phyloP scores from a whole-genome alignment of 1,140 invertebrate genomes.

The Liolophura sinensis region DNA sequence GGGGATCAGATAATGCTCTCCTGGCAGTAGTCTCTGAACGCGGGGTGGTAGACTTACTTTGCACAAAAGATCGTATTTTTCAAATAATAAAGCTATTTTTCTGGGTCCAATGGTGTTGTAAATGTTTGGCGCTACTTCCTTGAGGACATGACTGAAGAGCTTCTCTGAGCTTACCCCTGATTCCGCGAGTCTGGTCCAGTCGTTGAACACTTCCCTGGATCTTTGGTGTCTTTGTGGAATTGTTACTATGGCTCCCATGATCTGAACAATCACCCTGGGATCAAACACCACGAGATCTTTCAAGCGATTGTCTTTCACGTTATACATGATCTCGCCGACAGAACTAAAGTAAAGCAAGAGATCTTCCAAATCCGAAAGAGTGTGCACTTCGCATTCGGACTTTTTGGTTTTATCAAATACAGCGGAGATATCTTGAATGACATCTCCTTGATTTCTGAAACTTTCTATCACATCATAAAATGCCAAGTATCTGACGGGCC shows the following conservation, averaged over 20 bases:
- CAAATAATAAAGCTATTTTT: slow-evolving; percentile 18
- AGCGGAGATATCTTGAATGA: slow-evolving; percentile 19
- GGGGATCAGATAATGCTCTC: slow-evolving; percentile 22
- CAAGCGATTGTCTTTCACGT: slow-evolving; percentile 26
- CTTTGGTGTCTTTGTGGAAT: slow-evolving; percentile 17
- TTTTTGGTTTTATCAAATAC: slow-evolving; percentile 13
- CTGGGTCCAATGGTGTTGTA: slow-evolving; percentile 11
- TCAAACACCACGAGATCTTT: slow-evolving; percentile 28
- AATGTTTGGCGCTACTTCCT: slow-evolving; percentile 4
- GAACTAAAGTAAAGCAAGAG: slow-evolving; percentile 24
- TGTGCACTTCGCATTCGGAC: slow-evolving; percentile 17
- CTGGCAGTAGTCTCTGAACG: slow-evolving; percentile 7
- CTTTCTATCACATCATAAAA: slow-evolving; percentile 29
- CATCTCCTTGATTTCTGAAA: slow-evolving; percentile 8
- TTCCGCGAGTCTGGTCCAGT: slow-evolving; percentile 21
- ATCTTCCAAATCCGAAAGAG: slow-evolving; percentile 23
- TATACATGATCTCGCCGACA: slow-evolving; percentile 31
- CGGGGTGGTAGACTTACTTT: slow-evolving; percentile 11
- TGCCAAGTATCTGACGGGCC: slow-evolving; percentile 28
- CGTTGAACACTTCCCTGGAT: slow-evolving; percentile 9
- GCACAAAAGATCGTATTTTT: slow-evolving; percentile 24
- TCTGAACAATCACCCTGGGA: slow-evolving; percentile 23
- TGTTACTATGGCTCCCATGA: slow-evolving; percentile 22
- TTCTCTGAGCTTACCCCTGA: slow-evolving; percentile 20
- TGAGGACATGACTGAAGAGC: slow-evolving; percentile 23